These are phyloP conservation scores for Otolemur garnettii DNA, from an alignment of 2,113 vertebrate species.

Conservation along the genomic window DNA sequence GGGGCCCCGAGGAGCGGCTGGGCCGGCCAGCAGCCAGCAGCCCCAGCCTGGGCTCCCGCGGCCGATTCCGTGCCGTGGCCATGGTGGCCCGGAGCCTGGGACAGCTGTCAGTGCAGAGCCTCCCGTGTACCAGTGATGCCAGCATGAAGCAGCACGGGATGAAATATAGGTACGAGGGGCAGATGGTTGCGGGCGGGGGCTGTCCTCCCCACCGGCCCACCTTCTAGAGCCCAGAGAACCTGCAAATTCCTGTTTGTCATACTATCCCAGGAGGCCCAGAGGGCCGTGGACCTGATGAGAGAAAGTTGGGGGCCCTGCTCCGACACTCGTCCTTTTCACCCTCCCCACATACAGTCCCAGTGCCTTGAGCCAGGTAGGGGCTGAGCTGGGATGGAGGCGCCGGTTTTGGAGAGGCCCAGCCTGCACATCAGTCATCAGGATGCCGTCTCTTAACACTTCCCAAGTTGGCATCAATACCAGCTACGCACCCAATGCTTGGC, in stretches of 20 bases:
- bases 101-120: slow-evolving; percentile 94
- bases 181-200: not conserved
- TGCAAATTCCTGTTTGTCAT: not conserved
- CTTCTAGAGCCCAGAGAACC: not conserved
- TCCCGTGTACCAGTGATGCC: slow-evolving; percentile 89
- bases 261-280: not conserved
- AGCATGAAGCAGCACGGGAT: slow-evolving; percentile 93
- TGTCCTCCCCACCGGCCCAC: not conserved
- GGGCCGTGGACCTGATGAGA: not conserved
- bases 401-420: not conserved
- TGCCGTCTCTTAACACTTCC: not conserved
- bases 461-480: not conserved
- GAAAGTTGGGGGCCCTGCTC: too few species aligned
- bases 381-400: not conserved
- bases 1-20: slow-evolving; percentile 93
- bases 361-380: too few species aligned
- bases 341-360: too few species aligned
- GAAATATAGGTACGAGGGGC: slow-evolving; percentile 95
- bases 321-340: too few species aligned
- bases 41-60: slow-evolving; percentile 92
- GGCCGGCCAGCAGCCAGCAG: slow-evolving; percentile 94
- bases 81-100: slow-evolving; percentile 97
- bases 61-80: slow-evolving; percentile 96
- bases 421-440: not conserved
- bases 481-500: too few species aligned